phyloP scores from a whole-genome alignment of 2,888 invertebrate species.

The Tiliacea aurago region DNA sequence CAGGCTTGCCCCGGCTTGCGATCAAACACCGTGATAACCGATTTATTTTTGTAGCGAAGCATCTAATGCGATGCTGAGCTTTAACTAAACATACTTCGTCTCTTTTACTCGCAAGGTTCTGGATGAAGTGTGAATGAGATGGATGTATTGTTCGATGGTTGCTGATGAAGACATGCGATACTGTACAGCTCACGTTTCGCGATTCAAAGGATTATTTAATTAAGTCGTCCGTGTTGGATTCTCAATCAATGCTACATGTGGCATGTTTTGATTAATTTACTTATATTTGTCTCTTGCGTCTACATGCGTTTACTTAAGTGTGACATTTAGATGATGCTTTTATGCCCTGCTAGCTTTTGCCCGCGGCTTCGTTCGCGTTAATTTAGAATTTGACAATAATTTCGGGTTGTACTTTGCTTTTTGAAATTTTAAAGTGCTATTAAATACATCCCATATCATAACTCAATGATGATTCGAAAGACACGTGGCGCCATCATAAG shows the following conservation, averaged over 20 bases:
- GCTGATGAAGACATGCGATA: conserved; percentile 59
- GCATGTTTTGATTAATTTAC: conserved; percentile 38
- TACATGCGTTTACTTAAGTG: not conserved
- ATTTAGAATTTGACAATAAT: too few species aligned
- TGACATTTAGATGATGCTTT: not conserved
- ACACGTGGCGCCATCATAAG: too few species aligned
- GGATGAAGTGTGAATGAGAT: conserved; percentile 11
- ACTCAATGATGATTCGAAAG: too few species aligned
- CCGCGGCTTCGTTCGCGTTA: too few species aligned
- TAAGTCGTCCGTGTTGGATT: conserved; percentile 55
- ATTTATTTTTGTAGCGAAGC: conserved; percentile 71
- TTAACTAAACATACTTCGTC: conserved; percentile 35
- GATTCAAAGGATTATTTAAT: conserved; percentile 67
- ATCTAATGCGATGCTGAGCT: conserved; percentile 54
- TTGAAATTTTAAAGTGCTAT: too few species aligned
- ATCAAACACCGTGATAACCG: conserved; percentile 63
- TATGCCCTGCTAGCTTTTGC: too few species aligned
- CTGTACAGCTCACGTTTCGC: conserved; percentile 62
- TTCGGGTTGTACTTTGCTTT: too few species aligned
- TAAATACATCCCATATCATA: too few species aligned
- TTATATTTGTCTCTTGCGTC: not conserved
- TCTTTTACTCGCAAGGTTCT: conserved; percentile 30
- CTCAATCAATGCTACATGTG: conserved; percentile 48
- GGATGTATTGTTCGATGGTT: conserved; percentile 26
- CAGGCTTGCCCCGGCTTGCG: conserved; percentile 46